These are phyloP conservation scores for Cordylochernes scorpioides DNA, from an alignment of 2,888 invertebrate genomes.

Conservation along the genomic window DNA sequence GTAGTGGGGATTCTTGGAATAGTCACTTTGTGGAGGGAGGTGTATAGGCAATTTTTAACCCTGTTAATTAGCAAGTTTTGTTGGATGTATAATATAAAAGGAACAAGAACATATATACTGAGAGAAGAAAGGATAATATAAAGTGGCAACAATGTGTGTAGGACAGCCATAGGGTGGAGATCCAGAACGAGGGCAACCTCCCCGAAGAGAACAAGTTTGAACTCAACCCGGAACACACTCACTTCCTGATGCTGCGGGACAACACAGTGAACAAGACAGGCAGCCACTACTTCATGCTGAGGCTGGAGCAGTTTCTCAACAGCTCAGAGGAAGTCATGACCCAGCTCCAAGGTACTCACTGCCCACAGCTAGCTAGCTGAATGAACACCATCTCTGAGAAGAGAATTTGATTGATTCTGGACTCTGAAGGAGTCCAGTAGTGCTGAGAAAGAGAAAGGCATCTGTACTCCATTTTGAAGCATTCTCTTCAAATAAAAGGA, in stretches of 20 bases:
- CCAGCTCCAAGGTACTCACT: too few species aligned
- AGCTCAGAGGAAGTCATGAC: too few species aligned
- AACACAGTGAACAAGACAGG: slow-evolving; percentile 11
- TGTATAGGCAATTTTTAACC: too few species aligned
- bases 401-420: too few species aligned
- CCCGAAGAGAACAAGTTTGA: slow-evolving; percentile 13
- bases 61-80: background rate
- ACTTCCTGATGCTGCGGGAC: slow-evolving; percentile 18
- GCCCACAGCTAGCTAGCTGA: too few species aligned
- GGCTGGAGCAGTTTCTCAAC: slow-evolving; percentile 11
- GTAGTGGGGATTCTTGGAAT: background rate
- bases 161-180: slow-evolving; percentile 8
- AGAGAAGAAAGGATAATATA: background rate
- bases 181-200: slow-evolving; percentile 12
- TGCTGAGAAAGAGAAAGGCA: too few species aligned
- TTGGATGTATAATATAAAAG: background rate
- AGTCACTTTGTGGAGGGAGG: background rate
- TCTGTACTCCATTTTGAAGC: too few species aligned
- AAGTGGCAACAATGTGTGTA: slow-evolving; percentile 1
- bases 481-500: too few species aligned
- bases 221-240: slow-evolving; percentile 19
- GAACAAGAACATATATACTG: background rate
- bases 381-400: too few species aligned
- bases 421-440: too few species aligned
- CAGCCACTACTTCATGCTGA: slow-evolving; percentile 9